Conservation (phyloP, 1,140 invertebrate species). For the Drosophila grimshawi region DNA sequence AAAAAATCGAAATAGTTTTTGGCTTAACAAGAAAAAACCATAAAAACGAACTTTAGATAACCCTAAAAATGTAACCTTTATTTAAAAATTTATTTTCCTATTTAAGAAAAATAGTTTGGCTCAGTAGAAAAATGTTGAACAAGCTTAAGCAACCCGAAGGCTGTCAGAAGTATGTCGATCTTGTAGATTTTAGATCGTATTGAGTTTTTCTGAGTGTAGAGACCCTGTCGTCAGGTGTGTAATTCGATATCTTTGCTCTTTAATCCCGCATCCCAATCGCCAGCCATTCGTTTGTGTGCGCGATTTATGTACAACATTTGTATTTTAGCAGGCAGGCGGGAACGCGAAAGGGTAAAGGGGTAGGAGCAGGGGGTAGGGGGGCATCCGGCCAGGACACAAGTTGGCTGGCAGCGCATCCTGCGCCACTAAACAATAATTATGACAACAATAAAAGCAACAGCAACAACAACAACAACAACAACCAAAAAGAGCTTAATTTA, state of each 20-base stretch:
- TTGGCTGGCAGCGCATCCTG: slow-evolving; percentile 59
- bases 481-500: slow-evolving; percentile 50
- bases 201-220: not conserved
- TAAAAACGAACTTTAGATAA: no score
- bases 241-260: slow-evolving; percentile 84
- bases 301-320: slow-evolving; percentile 83
- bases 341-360: not conserved
- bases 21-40: no score
- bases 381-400: slow-evolving; percentile 67
- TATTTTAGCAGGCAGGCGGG: slow-evolving; percentile 51
- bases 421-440: slow-evolving; percentile 83
- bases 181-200: no score
- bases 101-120: no score
- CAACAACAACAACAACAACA: slow-evolving; percentile 29
- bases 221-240: slow-evolving; percentile 80
- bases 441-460: slow-evolving; percentile 69
- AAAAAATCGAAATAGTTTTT: not conserved
- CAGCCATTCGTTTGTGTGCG: slow-evolving; percentile 77
- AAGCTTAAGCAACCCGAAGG: no score
- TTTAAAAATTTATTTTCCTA: no score
- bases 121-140: no score
- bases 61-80: no score
- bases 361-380: slow-evolving; percentile 3
- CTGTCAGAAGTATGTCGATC: no score
- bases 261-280: slow-evolving; percentile 74